Evolutionary conservation across 2,797 vertebrate genomes (phyloP), one percentile per base, ranked within the genome.

Genomic region (Acanthurus tractus): DNA sequence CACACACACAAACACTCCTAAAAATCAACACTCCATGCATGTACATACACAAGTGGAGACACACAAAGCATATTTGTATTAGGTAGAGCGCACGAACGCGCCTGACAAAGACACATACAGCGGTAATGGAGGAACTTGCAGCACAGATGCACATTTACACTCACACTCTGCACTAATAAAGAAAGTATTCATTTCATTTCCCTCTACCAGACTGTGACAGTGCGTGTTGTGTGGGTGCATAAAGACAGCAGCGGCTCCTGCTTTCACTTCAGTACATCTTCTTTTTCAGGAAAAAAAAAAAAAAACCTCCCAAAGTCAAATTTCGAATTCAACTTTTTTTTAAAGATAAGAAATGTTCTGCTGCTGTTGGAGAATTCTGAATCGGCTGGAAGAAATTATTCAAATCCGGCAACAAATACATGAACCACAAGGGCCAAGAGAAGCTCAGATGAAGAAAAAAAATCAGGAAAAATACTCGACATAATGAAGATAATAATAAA

Each of bases 111-210:
- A 69, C 9, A 17, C 64, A 36, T 46, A 18, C 29, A 73, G 50
- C 53, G 38, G 20, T 63, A 50, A n/a, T 25, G 53, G 69, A 79
- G 76, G 57, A 82, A 53, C 34, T 22, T 1, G 8, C 29, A 59
- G 36, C 62, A 67, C 70, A 79, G 46, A 73, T 53, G 40, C 68
- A 74, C 63, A 57, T 65, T 76, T 23, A 75, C 36, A 58, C 59
- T 53, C 54, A 22, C 22, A 34, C 68, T 46, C 69, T 6, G 52
- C n/a, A 25, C 71, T 70, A 80, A 87, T 80, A 80, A 82, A 85
- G 40, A 50, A 86, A 29, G 54, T 38, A 76, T 86, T 84, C 38
- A 79, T 81, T 86, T 84, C 38, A 79, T 81, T 72, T 72, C 70
- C 48, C 20, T 63, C 65, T 34, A 53, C 66, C 44, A 61, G 62